Evolutionary conservation across 2,797 vertebrate genomes (phyloP).

Genomic region (Pteropus rufus): DNA sequence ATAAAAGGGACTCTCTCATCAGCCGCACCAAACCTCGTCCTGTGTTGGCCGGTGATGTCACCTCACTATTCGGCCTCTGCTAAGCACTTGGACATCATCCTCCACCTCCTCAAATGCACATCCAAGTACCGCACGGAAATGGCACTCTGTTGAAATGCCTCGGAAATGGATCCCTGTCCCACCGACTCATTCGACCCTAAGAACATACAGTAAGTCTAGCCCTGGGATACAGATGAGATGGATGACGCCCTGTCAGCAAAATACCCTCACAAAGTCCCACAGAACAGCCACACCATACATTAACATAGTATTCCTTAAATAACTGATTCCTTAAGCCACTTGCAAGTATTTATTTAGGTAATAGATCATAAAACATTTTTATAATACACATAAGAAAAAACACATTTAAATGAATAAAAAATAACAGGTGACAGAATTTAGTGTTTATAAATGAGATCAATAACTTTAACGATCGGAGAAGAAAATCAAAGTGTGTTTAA

Average conservation of each 20-base stretch:
- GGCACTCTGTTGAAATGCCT: background rate
- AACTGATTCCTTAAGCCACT: background rate
- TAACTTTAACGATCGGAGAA: constrained; percentile 59
- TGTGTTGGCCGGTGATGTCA: too few species aligned
- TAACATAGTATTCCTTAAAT: background rate
- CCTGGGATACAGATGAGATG: background rate
- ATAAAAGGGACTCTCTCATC: background rate
- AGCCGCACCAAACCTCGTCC: background rate
- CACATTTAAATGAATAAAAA: constrained; percentile 69
- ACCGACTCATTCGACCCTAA: background rate
- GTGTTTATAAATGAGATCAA: constrained; percentile 79
- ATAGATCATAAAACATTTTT: constrained; percentile 73
- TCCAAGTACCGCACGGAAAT: background rate
- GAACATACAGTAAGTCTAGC: background rate
- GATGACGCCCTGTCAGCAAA: background rate
- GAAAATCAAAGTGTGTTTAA: constrained; percentile 47
- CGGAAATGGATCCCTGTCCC: too few species aligned
- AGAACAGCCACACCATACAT: background rate
- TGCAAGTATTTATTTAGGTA: constrained; percentile 71
- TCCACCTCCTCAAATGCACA: background rate
- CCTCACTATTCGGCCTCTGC: background rate
- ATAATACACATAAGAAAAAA: constrained; percentile 68
- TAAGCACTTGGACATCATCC: background rate
- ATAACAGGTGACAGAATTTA: constrained; percentile 73
- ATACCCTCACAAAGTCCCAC: accelerated